phyloP scores from a whole-genome alignment of 2,797 vertebrate species.

The Buceros bicornis region DNA sequence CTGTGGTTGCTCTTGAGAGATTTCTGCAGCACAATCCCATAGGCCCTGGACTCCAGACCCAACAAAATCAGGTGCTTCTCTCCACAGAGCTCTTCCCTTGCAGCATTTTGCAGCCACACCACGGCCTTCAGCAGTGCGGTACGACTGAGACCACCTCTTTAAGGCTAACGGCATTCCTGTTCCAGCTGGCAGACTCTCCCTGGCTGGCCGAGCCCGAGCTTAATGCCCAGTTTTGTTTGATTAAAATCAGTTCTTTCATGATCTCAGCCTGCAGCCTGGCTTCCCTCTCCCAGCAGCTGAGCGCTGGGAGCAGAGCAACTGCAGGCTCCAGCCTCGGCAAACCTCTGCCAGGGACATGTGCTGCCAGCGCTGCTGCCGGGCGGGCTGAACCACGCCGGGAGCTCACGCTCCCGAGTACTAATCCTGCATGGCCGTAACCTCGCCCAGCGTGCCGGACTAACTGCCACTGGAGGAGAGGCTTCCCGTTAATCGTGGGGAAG shows the following conservation, averaged over 20 bases:
- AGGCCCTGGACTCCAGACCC: not conserved
- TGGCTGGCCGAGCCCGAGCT: conserved; percentile 17
- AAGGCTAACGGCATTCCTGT: not conserved
- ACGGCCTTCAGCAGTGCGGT: not conserved
- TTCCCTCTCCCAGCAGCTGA: not conserved
- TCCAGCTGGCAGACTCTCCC: conserved; percentile 8
- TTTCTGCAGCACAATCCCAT: rapidly evolving
- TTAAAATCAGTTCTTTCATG: not conserved
- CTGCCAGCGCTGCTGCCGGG: not conserved
- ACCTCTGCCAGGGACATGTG: not conserved
- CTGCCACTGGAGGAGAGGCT: not conserved
- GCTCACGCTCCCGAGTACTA: conserved; percentile 41
- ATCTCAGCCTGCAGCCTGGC: not conserved
- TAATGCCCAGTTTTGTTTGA: not conserved
- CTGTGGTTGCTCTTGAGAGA: not conserved
- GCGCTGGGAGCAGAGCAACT: not conserved
- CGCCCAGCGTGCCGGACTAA: conserved; percentile 4
- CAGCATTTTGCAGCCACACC: not conserved
- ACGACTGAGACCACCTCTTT: conserved; percentile 58
- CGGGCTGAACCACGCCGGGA: conserved; percentile 26
- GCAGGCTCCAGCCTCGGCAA: not conserved
- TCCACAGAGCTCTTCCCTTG: not conserved
- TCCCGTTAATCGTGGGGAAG: not conserved
- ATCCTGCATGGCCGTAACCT: conserved; percentile 64
- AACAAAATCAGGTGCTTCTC: not conserved